Conservation (phyloP, 2,888 invertebrate genomes). For the Xanthorhoe spadicearia region DNA sequence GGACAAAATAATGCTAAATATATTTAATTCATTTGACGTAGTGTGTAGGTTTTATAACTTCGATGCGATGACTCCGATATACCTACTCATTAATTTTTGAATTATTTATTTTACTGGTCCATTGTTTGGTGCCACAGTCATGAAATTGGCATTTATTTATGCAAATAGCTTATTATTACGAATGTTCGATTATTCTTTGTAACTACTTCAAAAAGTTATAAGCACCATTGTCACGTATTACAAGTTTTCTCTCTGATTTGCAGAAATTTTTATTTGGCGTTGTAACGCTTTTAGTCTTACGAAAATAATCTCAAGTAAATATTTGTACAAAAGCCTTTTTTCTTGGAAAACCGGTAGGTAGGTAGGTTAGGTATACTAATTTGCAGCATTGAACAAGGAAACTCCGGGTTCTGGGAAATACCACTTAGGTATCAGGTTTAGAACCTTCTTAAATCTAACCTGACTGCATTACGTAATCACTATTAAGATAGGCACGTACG, state of each 20-base stretch:
- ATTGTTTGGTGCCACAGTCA: conserved; percentile 46
- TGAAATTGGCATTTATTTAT: conserved; percentile 46
- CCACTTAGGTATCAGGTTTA: conserved; percentile 31
- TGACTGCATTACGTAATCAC: conserved; percentile 11
- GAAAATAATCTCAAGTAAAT: background rate
- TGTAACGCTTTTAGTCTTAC: background rate
- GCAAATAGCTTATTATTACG: conserved; percentile 32
- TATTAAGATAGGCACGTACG: too few species aligned
- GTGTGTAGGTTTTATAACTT: background rate
- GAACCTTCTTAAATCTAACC: conserved; percentile 16
- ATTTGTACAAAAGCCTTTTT: background rate
- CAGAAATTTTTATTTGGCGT: background rate
- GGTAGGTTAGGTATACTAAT: too few species aligned
- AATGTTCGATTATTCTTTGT: conserved; percentile 36
- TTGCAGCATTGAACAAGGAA: conserved; percentile 21
- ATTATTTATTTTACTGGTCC: conserved; percentile 43
- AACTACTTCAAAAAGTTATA: background rate
- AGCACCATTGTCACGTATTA: conserved; percentile 14
- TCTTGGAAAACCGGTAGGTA: conserved; percentile 6
- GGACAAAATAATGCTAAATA: background rate
- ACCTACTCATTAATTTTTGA: conserved; percentile 29
- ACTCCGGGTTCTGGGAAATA: conserved; percentile 27
- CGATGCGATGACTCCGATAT: conserved; percentile 15
- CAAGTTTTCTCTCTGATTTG: too few species aligned
- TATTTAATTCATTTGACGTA: background rate